Percentiles rank a stretch among this genome's conserved stretches.
phyloP scores from a whole-genome alignment of 2,888 invertebrate genomes.

The Spilosoma lubricipeda region DNA sequence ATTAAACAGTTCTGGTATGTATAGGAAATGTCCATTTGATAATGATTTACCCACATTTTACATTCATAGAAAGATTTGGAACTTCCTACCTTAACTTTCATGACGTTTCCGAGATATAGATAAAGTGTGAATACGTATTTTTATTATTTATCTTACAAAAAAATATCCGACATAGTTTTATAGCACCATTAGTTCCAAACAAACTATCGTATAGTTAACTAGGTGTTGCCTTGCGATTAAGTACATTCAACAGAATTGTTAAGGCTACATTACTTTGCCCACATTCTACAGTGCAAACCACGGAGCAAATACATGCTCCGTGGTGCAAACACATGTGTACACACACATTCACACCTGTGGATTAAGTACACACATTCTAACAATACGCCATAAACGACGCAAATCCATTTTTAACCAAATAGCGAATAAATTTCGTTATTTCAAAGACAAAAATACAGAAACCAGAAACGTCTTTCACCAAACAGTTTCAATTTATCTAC shows the following conservation, averaged over 20 bases:
- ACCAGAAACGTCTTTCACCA: neutral
- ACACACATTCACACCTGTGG: neutral
- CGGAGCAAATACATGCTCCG: too few relatives aligned
- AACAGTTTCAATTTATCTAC: conserved; percentile 16
- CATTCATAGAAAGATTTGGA: too few relatives aligned
- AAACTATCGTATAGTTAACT: neutral
- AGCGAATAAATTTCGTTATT: neutral
- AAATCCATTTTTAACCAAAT: neutral
- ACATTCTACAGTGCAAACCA: neutral
- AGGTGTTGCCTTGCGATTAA: neutral
- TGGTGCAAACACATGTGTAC: conserved; percentile 3
- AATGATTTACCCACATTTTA: too few relatives aligned
- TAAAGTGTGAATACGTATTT: too few relatives aligned
- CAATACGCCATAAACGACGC: neutral
- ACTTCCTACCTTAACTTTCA: too few relatives aligned
- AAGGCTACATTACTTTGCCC: neutral
- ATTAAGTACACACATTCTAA: neutral
- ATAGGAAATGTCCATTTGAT: too few relatives aligned
- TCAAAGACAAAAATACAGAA: conserved; percentile 1
- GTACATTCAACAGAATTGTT: neutral
- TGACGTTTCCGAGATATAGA: too few relatives aligned
- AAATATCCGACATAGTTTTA: too few relatives aligned
- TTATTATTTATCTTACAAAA: too few relatives aligned
- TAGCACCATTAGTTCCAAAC: neutral
- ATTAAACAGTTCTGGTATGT: too few relatives aligned